Percentiles rank a stretch among this genome's conserved stretches.
Conservation (phyloP, 2,113 vertebrate species). For the Anolis sagrei region DNA sequence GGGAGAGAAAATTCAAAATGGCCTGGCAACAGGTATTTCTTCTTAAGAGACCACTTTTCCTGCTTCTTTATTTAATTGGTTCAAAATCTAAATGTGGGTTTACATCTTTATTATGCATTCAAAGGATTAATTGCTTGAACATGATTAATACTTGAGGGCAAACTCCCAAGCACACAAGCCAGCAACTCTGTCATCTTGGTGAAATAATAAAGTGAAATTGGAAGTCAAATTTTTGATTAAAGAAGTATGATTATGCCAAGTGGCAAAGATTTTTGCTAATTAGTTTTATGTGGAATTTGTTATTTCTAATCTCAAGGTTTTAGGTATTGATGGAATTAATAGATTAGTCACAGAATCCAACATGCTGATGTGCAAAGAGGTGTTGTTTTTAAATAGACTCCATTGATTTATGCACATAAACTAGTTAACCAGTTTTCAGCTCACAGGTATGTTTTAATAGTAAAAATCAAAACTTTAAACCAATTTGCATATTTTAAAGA, state of each 20-base stretch:
- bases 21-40: not conserved
- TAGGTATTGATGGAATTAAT: constrained; percentile 64
- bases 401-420: constrained; percentile 49
- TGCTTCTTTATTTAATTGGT: constrained; percentile 19
- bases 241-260: constrained; percentile 43
- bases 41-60: not conserved
- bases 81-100: constrained; percentile 13
- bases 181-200: constrained; percentile 5
- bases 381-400: constrained; percentile 38
- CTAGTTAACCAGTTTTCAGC: constrained; percentile 34
- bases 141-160: constrained; percentile 40
- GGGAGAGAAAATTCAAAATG: not conserved
- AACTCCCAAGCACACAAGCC: not conserved
- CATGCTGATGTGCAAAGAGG: constrained; percentile 49
- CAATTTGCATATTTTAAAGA: constrained; percentile 5
- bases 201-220: constrained; percentile 28
- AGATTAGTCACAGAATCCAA: constrained; percentile 38
- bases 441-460: constrained; percentile 3
- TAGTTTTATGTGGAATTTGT: constrained; percentile 50
- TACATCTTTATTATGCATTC: constrained; percentile 33
- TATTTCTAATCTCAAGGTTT: constrained; percentile 49
- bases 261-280: constrained; percentile 59
- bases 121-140: not conserved
- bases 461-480: not conserved
- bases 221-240: constrained; percentile 47